phyloP scores from a whole-genome alignment of 30 jellyfish, hydroid and myxozoan genomes.

The Cassiopea andromeda region DNA sequence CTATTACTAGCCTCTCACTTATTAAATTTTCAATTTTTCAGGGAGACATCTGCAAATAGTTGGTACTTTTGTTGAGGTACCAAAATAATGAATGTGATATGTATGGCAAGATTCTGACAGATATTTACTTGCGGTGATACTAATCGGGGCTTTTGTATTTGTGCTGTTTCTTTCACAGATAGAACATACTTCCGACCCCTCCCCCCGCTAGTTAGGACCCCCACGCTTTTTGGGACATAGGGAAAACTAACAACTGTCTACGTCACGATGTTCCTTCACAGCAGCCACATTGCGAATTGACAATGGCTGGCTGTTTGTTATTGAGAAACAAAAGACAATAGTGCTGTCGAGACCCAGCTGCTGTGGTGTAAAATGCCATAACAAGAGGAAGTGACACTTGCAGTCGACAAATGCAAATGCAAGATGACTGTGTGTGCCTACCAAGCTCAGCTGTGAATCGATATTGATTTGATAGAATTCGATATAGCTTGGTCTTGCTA shows the following conservation, averaged over 20 bases:
- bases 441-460: background rate
- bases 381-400: conserved; percentile 24
- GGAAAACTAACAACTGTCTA: background rate
- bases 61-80: no score
- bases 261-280: conserved; percentile 2
- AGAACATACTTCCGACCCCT: background rate
- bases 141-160: background rate
- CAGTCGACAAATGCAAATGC: background rate
- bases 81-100: no score
- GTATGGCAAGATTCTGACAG: no score
- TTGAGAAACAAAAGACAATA: conserved; percentile 7
- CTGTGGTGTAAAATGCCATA: conserved; percentile 9
- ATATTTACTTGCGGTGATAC: no score
- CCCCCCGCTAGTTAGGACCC: background rate
- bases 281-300: background rate
- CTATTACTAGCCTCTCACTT: no score
- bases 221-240: background rate
- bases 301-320: background rate
- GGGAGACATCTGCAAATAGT: no score
- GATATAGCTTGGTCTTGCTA: background rate
- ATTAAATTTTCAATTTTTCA: no score
- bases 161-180: background rate
- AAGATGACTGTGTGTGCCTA: conserved; percentile 4
- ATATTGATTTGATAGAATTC: background rate
- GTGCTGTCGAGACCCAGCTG: background rate